Conservation (phyloP, 2,888 invertebrate species). For the Odontothrips loti region DNA sequence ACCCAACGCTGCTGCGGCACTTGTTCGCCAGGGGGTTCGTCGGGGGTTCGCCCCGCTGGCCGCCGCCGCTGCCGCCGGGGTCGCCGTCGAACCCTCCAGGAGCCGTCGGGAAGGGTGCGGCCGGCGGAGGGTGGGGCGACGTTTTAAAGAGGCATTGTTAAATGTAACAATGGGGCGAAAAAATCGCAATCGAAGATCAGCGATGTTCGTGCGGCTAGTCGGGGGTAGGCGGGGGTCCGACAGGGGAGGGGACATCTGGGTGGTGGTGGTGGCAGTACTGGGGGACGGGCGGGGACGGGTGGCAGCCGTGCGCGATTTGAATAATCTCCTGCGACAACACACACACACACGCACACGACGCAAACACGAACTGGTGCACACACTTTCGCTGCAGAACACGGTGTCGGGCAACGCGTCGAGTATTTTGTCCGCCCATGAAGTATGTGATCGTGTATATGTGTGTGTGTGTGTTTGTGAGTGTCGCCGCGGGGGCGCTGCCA, state of each 20-base stretch:
- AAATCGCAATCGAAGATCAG: slow-evolving; percentile 12
- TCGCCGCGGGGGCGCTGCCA: no score
- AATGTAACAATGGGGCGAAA: slow-evolving; percentile 13
- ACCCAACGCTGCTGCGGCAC: neutral
- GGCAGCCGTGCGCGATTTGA: neutral
- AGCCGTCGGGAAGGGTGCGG: neutral
- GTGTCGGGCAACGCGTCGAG: neutral
- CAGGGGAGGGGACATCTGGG: no score
- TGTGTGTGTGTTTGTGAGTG: no score
- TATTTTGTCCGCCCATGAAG: neutral
- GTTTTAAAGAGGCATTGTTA: slow-evolving; percentile 17
- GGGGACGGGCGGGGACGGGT: neutral
- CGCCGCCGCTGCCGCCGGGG: no score
- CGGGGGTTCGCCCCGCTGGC: no score
- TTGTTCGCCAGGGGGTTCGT: neutral
- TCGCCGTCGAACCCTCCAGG: no score
- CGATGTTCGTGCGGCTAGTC: neutral
- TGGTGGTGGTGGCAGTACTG: neutral
- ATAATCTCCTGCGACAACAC: slow-evolving; percentile 1
- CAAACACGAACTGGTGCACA: neutral
- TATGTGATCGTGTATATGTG: no score
- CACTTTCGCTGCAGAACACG: neutral
- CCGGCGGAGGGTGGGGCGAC: neutral
- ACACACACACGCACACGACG: neutral
- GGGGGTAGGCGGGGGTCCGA: neutral